Base-by-base conservation (phyloP, 2,113 vertebrate genomes). In the Rhabdornis inornatus region DNA sequence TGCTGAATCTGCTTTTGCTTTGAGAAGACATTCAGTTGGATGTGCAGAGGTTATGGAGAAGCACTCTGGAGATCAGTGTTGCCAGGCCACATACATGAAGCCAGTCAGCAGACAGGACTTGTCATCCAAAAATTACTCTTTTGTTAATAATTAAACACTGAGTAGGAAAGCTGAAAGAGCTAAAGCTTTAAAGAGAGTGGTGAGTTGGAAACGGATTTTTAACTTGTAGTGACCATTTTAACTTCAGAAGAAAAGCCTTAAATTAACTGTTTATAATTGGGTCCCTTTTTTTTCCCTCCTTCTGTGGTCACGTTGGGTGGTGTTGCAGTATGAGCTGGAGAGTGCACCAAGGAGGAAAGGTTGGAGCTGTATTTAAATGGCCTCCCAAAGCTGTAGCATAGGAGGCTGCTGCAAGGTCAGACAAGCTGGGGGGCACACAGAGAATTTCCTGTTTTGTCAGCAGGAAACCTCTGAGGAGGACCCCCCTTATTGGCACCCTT, bases 61-160 rank as follows among this genome's bases (percentile, higher is more conserved):
- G 24, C 39, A 39, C 40, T 63, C 49, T n/a, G 44, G 31, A 45
- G 42, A 37, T 28, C 4, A 4, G 50, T 20, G 15, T 64, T 59
- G 33, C 56, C 44, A 66, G 50, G 28, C 39, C 53, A 42, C 35
- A 71, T 10, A 35, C 11, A n/a, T 2, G 6, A n/a, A 22, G 37
- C 47, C 50, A 75, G 24, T 13, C 55, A 91, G 39, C 16, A 78
- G 28, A 30, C 4, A 12, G 60, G 45, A 61, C 27, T 57, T 2
- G 2, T 35, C 44, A 61, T 42, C 52, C 49, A 68, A 66, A 84
- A 76, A 53, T 28, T 61, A 65, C 35, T 64, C 15, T 49, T 44
- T 39, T 57, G 63, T 82, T 95, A 92, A 60, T 87, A 53, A 84
- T 89, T 87, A 93, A 94, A 33, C 39, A 23, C 37, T 35, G 63